Evolutionary conservation across 1,140 invertebrate species (phyloP), one percentile per base, ranked within the genome.

Genomic region (Drosophila azteca): DNA sequence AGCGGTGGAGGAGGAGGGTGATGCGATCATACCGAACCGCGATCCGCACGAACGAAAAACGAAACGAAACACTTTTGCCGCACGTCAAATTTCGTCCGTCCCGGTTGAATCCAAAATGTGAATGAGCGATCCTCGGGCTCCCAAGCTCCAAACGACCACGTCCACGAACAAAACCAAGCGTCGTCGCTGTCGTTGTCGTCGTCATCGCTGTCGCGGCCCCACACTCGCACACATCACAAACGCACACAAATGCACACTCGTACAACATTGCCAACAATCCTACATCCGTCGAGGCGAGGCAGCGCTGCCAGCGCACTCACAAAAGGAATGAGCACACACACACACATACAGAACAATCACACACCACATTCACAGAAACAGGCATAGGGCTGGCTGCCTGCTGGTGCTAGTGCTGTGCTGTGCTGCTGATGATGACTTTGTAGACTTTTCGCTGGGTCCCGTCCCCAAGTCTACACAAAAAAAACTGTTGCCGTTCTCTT

Each of bases 61-160:
- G 35, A 39, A 39, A 61, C 60, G 61, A 80, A 70, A 60, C 74
- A 77, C 78, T 87, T 60, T 81, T 77, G 72, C 79, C 70, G 80
- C 80, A 53, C 67, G 67, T 65, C 66, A 41, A 79, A 77, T 77
- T 84, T 84, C 80, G 82, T 87, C 82, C 82, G 82, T 85, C 78
- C 78, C 75, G 82, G 55, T 87, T 85, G 82, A 82, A 74, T 75
- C 82, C 77, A 85, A 85, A 82, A 78, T 70, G 45, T 68, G 65
- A 82, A 70, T 81, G 80, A 79, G 65, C 79, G 79, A 87, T 88
- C 84, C 84, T 88, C 83, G 76, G 53, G 78, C 76, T 85, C 82
- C 79, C 79, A 77, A 88, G 70, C 83, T 77, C 71, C 71, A 74
- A 71, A 62, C 71, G 77, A 39, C 35, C 35, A 39, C 35, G 35